Percentiles rank a stretch among this genome's conserved stretches.
These are phyloP conservation scores for Philopedon plagiatum DNA, from an alignment of 2,888 invertebrate species.

Conservation along the genomic window DNA sequence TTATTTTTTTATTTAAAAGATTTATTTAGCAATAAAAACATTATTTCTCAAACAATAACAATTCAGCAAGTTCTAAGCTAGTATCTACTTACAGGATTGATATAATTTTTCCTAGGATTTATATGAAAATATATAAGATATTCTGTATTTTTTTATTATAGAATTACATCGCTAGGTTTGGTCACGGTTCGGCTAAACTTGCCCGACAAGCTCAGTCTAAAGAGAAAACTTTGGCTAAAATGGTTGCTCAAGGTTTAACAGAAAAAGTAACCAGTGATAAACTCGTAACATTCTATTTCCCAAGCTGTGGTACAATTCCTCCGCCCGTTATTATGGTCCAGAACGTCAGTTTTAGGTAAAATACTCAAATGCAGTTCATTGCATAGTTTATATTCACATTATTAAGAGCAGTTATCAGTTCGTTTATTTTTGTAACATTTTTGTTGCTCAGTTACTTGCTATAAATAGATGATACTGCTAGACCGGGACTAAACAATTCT, in stretches of 20 bases:
- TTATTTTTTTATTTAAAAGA: not conserved
- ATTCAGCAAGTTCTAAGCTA: too few species aligned
- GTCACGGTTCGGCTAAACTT: conserved; percentile 98
- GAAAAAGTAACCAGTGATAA: conserved; percentile 95
- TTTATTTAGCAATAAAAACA: too few species aligned
- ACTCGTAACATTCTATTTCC: conserved; percentile 95
- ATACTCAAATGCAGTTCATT: too few species aligned
- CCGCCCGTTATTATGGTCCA: conserved; percentile 99
- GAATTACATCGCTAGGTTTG: conserved; percentile 99
- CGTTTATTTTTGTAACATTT: too few species aligned
- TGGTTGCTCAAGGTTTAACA: conserved; percentile 98
- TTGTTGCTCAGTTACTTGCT: too few species aligned
- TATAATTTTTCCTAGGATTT: not conserved
- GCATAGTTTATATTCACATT: too few species aligned
- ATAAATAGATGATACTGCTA: too few species aligned
- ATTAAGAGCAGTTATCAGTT: too few species aligned
- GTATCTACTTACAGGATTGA: too few species aligned
- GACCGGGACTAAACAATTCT: too few species aligned
- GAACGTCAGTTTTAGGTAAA: conserved; percentile 95
- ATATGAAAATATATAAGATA: conserved; percentile 28
- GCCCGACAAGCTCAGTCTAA: conserved; percentile 99
- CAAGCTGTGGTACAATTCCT: conserved; percentile 94
- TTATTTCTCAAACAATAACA: too few species aligned
- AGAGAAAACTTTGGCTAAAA: conserved; percentile 98
- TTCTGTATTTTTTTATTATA: conserved; percentile 64